Percentiles rank a stretch among this genome's conserved stretches.
Conservation (phyloP, 2,113 vertebrate genomes). For the Camelus bactrianus region DNA sequence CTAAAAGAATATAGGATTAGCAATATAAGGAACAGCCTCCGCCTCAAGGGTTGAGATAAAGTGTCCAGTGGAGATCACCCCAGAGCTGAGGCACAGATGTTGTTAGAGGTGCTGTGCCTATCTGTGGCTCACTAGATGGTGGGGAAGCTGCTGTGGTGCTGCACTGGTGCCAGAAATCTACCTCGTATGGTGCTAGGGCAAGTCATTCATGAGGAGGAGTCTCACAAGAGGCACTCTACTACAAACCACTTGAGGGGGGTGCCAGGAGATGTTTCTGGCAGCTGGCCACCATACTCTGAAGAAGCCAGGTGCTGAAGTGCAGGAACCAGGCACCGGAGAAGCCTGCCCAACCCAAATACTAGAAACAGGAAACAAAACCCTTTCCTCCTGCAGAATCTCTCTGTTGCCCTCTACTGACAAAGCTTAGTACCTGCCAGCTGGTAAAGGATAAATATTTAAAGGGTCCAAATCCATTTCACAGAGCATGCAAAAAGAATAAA, state of each 20-base stretch:
- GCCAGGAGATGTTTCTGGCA: not conserved
- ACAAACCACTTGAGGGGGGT: not conserved
- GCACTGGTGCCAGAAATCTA: not conserved
- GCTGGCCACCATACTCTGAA: not conserved
- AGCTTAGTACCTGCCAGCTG: conserved; percentile 10
- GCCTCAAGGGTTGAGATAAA: not conserved
- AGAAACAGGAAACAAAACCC: not conserved
- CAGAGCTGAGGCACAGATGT: not conserved
- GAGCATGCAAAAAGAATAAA: conserved; percentile 16
- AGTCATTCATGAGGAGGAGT: not conserved
- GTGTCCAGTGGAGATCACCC: not conserved
- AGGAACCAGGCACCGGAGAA: not conserved
- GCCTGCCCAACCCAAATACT: not conserved
- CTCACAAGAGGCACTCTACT: not conserved
- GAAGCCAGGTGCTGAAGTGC: not conserved
- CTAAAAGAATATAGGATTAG: not conserved
- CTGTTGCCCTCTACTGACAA: conserved; percentile 36
- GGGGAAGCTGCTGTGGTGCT: not conserved
- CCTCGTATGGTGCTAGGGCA: not conserved
- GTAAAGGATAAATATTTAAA: conserved; percentile 22
- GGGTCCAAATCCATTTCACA: not conserved
- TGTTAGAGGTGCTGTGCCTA: not conserved
- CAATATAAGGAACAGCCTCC: not conserved
- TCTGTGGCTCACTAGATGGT: not conserved
- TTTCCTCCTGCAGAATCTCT: not conserved